Percentiles rank a stretch among this genome's conserved stretches.
Conservation (phyloP, 2,888 invertebrate species). For the Abscondita cerata region DNA sequence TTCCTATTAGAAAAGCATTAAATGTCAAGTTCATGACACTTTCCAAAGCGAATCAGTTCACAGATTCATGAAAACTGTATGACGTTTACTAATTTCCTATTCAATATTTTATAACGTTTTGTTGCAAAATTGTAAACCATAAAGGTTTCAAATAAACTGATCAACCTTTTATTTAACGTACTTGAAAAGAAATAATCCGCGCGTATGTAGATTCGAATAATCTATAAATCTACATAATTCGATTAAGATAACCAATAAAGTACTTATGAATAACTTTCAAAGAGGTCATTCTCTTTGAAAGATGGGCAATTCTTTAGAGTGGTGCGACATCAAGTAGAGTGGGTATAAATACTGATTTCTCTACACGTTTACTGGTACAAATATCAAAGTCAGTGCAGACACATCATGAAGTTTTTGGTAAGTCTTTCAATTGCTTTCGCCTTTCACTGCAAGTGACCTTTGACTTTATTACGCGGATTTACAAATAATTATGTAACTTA, state of each 20-base stretch:
- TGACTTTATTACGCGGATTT: slow-evolving; percentile 26
- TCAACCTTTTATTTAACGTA: too few relatives aligned
- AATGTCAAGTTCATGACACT: slow-evolving; percentile 16
- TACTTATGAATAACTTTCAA: slow-evolving; percentile 11
- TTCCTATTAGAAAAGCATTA: slow-evolving; percentile 2
- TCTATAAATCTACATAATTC: slow-evolving; percentile 7
- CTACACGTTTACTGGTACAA: slow-evolving; percentile 39
- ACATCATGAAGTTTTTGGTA: slow-evolving; percentile 44
- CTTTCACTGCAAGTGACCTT: slow-evolving; percentile 29
- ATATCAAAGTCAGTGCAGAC: slow-evolving; percentile 32
- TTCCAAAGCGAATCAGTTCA: background rate
- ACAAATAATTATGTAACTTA: slow-evolving; percentile 43
- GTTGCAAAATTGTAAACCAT: too few relatives aligned
- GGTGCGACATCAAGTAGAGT: slow-evolving; percentile 33
- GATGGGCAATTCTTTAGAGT: slow-evolving; percentile 33
- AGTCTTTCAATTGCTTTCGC: slow-evolving; percentile 25
- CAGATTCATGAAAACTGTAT: background rate
- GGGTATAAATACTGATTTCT: slow-evolving; percentile 47
- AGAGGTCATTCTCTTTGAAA: slow-evolving; percentile 18
- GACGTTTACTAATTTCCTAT: background rate
- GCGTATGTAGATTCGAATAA: background rate
- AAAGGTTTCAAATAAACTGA: too few relatives aligned
- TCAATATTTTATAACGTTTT: too few relatives aligned
- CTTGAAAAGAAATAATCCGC: too few relatives aligned
- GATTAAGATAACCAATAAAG: slow-evolving; percentile 20